These are phyloP conservation scores for Echiichthys vipera DNA, from an alignment of 2,797 vertebrate genomes.

Conservation along the genomic window DNA sequence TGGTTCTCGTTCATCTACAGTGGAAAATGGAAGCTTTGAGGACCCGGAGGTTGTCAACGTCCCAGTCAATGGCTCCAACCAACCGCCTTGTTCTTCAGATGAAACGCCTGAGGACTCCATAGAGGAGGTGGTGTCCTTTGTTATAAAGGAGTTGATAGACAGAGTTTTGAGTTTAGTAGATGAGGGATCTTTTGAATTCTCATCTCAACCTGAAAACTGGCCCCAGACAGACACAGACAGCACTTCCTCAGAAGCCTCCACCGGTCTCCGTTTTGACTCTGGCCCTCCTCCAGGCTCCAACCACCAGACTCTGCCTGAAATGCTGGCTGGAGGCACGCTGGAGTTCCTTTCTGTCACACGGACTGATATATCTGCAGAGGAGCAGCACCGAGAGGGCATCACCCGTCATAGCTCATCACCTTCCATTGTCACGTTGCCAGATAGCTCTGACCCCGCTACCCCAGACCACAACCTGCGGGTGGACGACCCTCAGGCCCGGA, in stretches of 20 bases:
- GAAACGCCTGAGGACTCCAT: constrained; percentile 81
- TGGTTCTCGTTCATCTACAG: constrained; percentile 91
- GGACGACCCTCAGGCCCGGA: constrained; percentile 86
- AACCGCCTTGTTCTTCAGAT: constrained; percentile 55
- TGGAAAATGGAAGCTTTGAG: constrained; percentile 93
- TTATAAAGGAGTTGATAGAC: constrained; percentile 91
- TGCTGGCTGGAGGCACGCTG: constrained; percentile 86
- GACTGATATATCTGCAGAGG: constrained; percentile 53
- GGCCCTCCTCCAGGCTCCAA: constrained; percentile 60
- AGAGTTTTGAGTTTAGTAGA: constrained; percentile 86
- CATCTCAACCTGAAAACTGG: constrained; percentile 78
- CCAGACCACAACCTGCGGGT: constrained; percentile 82
- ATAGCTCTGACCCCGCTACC: constrained; percentile 66
- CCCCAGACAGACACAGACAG: constrained; percentile 85
- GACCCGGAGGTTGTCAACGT: constrained; percentile 85
- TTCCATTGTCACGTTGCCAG: constrained; percentile 89
- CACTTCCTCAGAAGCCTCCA: constrained; percentile 80
- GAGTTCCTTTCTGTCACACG: constrained; percentile 87
- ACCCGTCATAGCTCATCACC: constrained; percentile 94
- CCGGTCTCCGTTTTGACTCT: constrained; percentile 66
- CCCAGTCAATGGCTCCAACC: constrained; percentile 68
- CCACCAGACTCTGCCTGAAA: constrained; percentile 84
- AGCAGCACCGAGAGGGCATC: constrained; percentile 81
- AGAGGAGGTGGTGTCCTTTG: constrained; percentile 88
- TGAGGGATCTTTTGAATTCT: constrained; percentile 72